phyloP scores from a whole-genome alignment of 1,140 invertebrate genomes.

The Bombus ignitus region DNA sequence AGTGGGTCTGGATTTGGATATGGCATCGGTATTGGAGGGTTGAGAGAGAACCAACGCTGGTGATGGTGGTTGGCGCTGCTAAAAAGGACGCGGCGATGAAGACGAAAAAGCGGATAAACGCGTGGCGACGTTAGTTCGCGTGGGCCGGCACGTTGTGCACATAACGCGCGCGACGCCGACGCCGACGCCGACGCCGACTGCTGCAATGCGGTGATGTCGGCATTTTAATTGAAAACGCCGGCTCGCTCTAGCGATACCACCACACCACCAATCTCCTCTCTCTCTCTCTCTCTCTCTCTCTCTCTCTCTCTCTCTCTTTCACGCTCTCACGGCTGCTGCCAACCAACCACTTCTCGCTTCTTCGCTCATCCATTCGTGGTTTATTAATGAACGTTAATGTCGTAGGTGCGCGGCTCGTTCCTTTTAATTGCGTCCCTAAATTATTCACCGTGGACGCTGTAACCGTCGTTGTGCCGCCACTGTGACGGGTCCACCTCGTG shows the following conservation, averaged over 20 bases:
- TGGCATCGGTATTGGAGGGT: neutral
- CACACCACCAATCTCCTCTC: neutral
- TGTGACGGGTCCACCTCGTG: neutral
- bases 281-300: neutral
- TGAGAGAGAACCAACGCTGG: neutral
- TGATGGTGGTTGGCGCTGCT: neutral
- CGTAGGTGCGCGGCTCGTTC: slow-evolving; percentile 30
- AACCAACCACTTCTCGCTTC: slow-evolving; percentile 47
- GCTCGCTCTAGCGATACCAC: slow-evolving; percentile 46
- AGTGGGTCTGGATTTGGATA: neutral
- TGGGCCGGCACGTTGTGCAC: slow-evolving; percentile 39
- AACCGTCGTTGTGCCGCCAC: neutral
- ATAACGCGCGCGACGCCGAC: slow-evolving; percentile 42
- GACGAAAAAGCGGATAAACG: slow-evolving; percentile 43
- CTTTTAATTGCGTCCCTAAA: slow-evolving; percentile 59
- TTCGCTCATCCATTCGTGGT: slow-evolving; percentile 54
- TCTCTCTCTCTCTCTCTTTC: neutral
- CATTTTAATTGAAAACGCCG: slow-evolving; percentile 74
- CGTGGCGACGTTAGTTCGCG: slow-evolving; percentile 17
- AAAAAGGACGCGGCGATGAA: slow-evolving; percentile 35
- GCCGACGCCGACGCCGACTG: slow-evolving; percentile 49
- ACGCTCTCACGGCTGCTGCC: neutral
- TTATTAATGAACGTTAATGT: slow-evolving; percentile 61
- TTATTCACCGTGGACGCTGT: slow-evolving; percentile 43
- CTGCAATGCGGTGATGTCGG: slow-evolving; percentile 69